Conservation (phyloP, 2,797 vertebrate species). For the Acanthiza pusilla region DNA sequence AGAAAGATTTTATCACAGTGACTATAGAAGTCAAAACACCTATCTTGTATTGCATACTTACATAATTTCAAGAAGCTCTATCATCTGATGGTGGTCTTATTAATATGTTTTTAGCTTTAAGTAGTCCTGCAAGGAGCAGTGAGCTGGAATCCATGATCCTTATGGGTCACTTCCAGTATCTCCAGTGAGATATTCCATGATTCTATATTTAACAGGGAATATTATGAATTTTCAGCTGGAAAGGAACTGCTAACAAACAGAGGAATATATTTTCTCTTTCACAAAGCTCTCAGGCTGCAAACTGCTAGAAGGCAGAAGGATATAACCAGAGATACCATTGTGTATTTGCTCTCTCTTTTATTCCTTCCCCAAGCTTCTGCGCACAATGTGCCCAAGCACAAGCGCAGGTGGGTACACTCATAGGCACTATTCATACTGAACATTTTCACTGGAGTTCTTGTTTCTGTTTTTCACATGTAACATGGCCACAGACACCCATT, state of each 20-base stretch:
- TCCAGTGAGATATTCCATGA: background rate
- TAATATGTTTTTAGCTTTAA: background rate
- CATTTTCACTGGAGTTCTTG: background rate
- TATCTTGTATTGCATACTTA: background rate
- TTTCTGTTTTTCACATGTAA: background rate
- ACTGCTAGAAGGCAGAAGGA: background rate
- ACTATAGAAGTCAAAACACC: background rate
- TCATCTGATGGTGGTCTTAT: accelerated
- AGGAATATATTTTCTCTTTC: background rate
- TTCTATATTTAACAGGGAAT: background rate
- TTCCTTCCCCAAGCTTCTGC: background rate
- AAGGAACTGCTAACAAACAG: background rate
- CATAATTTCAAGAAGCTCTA: background rate
- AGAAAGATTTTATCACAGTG: background rate
- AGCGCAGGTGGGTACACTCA: accelerated
- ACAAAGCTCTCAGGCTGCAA: background rate
- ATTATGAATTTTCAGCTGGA: background rate
- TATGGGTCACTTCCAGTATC: background rate
- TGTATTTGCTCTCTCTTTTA: background rate
- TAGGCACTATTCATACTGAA: background rate
- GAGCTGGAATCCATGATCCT: background rate
- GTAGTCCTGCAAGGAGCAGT: background rate
- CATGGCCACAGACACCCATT: background rate
- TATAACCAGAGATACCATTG: background rate
- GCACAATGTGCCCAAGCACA: accelerated